These are phyloP conservation scores for Hippopotamus amphibius DNA, from an alignment of 2,113 vertebrate species.

Conservation along the genomic window DNA sequence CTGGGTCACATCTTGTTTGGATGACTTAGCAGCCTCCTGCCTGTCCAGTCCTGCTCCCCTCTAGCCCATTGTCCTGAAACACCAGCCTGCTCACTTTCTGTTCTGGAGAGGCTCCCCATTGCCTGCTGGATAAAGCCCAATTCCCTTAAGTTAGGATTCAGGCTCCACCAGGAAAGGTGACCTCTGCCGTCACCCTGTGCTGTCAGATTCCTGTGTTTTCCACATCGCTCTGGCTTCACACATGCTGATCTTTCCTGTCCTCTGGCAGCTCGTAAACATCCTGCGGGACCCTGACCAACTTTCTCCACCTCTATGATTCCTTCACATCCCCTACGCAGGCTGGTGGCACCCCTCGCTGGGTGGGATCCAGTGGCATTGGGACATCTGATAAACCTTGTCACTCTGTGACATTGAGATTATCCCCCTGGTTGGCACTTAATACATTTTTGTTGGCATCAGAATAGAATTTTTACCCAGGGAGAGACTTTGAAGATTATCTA, in stretches of 20 bases:
- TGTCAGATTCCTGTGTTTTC: neutral
- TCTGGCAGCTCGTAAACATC: rapidly evolving
- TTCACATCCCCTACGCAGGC: neutral
- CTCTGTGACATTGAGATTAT: neutral
- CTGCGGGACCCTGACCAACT: too few relatives aligned
- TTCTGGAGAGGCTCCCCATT: neutral
- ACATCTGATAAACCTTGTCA: neutral
- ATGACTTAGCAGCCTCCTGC: neutral
- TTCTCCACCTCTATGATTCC: neutral
- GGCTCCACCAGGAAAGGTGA: neutral
- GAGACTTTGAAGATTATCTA: neutral
- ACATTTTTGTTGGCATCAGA: neutral
- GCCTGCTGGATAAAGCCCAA: neutral
- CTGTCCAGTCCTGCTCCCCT: neutral
- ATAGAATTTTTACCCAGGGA: neutral
- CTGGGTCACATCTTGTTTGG: neutral
- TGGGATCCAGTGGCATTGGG: neutral
- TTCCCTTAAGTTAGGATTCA: too few relatives aligned
- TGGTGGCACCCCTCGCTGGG: neutral
- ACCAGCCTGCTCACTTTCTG: neutral
- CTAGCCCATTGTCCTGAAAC: neutral
- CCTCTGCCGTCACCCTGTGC: neutral
- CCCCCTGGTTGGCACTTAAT: neutral
- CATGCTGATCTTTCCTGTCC: neutral
- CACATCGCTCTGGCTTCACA: rapidly evolving